Conservation (phyloP, 2,888 invertebrate species). For the Pediacus dermestoides region DNA sequence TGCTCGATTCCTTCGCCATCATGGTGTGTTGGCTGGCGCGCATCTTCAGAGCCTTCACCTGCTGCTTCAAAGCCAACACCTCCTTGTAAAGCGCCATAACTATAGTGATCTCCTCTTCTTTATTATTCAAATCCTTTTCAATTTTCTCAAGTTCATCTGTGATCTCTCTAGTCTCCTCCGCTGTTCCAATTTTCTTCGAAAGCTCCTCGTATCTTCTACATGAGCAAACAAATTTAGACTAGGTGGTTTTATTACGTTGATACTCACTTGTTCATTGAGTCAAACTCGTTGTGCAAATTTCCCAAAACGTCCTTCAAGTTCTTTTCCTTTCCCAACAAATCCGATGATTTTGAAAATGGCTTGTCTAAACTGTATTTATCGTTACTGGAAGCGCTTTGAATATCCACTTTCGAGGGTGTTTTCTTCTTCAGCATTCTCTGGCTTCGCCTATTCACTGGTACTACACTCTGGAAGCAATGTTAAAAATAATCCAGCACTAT, state of each 20-base stretch:
- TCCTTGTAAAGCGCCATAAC: slow-evolving; percentile 48
- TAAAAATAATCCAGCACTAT: no score
- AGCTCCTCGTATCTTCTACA: slow-evolving; percentile 42
- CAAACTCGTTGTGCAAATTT: slow-evolving; percentile 48
- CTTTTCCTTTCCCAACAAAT: no score
- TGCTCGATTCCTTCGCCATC: slow-evolving; percentile 19
- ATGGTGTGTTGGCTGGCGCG: slow-evolving; percentile 36
- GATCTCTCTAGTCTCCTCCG: slow-evolving; percentile 25
- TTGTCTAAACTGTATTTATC: no score
- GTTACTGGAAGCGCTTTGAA: no score
- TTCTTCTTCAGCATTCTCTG: no score
- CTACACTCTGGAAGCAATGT: no score
- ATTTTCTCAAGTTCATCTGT: slow-evolving; percentile 41
- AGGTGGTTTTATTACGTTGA: no score
- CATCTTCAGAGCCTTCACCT: slow-evolving; percentile 42
- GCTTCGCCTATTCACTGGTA: no score
- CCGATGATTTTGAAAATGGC: no score
- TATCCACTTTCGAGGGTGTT: no score
- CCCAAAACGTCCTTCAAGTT: slow-evolving; percentile 44
- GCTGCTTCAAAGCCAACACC: slow-evolving; percentile 47
- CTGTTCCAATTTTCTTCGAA: slow-evolving; percentile 28
- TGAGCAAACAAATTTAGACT: no score
- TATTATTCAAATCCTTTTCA: slow-evolving; percentile 43
- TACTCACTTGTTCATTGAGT: slow-evolving; percentile 41
- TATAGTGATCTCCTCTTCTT: slow-evolving; percentile 49